Percentiles rank a stretch among this genome's conserved stretches.
These are phyloP conservation scores for Poecilia gillii DNA, from an alignment of 2,797 vertebrate genomes.

Conservation along the genomic window DNA sequence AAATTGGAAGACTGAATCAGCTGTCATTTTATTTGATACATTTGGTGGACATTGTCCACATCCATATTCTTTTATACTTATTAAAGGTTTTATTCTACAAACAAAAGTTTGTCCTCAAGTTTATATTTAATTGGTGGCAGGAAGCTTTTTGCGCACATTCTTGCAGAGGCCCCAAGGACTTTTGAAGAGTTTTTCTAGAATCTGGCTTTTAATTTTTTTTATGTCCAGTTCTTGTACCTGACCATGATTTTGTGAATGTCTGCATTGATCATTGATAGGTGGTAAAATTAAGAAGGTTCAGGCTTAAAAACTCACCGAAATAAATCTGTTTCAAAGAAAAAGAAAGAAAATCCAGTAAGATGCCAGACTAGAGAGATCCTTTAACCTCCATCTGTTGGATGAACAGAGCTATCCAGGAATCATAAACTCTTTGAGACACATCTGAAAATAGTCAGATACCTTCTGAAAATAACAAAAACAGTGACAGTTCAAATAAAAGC, in stretches of 20 bases:
- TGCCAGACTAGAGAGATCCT: too few species aligned
- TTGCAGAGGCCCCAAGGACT: not conserved
- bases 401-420: not conserved
- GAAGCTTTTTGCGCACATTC: not conserved
- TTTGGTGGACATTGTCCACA: not conserved
- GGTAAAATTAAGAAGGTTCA: not conserved
- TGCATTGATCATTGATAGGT: not conserved
- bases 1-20: not conserved
- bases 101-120: not conserved
- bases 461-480: not conserved
- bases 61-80: not conserved
- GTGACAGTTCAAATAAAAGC: not conserved
- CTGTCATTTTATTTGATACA: not conserved
- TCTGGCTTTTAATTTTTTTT: not conserved
- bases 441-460: not conserved
- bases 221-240: not conserved
- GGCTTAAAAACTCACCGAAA: not conserved
- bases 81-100: not conserved
- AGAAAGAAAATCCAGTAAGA: too few species aligned
- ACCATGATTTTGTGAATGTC: too few species aligned
- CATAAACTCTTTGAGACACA: not conserved
- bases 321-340: not conserved
- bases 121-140: not conserved
- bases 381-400: not conserved
- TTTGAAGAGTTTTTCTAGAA: not conserved